These are phyloP conservation scores for Drosophila miranda DNA, from an alignment of 1,140 invertebrate species.

Conservation along the genomic window DNA sequence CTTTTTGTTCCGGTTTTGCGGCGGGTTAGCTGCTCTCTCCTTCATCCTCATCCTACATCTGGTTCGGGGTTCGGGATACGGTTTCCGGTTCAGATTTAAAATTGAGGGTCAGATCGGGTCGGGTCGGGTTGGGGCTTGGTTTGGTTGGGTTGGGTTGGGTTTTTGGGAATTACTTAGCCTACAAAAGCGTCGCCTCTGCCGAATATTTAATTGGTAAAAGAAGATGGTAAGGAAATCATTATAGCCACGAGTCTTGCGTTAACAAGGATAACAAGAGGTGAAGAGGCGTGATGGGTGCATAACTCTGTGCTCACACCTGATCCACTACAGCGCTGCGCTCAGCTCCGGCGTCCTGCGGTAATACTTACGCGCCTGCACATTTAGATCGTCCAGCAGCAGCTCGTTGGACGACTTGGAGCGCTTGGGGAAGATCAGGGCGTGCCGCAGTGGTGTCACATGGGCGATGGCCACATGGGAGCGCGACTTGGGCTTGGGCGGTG, in stretches of 20 bases:
- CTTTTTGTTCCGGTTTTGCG: constrained; percentile 53
- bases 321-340: constrained; percentile 59
- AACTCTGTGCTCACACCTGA: constrained; percentile 10
- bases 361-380: constrained; percentile 75
- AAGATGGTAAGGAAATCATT: constrained; percentile 40
- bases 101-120: constrained; percentile 18
- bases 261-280: constrained; percentile 20
- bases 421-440: constrained; percentile 69
- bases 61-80: constrained; percentile 12
- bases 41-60: constrained; percentile 24
- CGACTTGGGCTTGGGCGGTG: constrained; percentile 68
- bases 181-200: constrained; percentile 71
- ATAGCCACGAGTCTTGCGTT: constrained; percentile 27
- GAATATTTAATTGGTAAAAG: constrained; percentile 27
- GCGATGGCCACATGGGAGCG: constrained; percentile 56
- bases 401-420: constrained; percentile 75
- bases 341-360: constrained; percentile 53
- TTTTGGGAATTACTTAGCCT: constrained; percentile 39
- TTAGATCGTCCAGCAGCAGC: constrained; percentile 69
- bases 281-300: constrained; percentile 25
- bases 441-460: constrained; percentile 64
- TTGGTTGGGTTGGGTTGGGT: constrained; percentile 14
- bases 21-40: constrained; percentile 57
- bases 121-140: constrained; percentile 10
- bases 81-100: constrained; percentile 4